A percentile compares a stretch with the other conserved stretches of the same genome.
Conservation (phyloP, 2,113 vertebrate species). For the rabbit (Oryctolagus cuniculus) region mOryCun1.1 NC_091433.1:30987001-30987500, state of each 20-base stretch:
- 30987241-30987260: conserved; percentile 23
- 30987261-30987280: neutral
- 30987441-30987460: conserved; percentile 53
- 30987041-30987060: neutral
- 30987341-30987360: neutral
- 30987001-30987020: neutral
- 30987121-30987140: neutral
- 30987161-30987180: neutral
- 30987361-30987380: conserved; percentile 2
- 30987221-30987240: neutral
- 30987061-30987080: neutral
- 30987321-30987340: neutral
- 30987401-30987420: neutral
- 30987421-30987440: conserved; percentile 46
- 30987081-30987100: neutral
- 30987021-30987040: neutral
- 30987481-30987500: neutral
- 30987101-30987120: neutral
- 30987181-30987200: neutral
- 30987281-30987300: neutral
- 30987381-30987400: neutral
- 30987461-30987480: neutral
- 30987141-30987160: neutral
- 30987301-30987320: conserved; percentile 21
- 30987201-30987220: neutral